These are phyloP conservation scores for Oreocharis arfaki DNA, from an alignment of 2,113 vertebrate species.

Conservation along the genomic window DNA sequence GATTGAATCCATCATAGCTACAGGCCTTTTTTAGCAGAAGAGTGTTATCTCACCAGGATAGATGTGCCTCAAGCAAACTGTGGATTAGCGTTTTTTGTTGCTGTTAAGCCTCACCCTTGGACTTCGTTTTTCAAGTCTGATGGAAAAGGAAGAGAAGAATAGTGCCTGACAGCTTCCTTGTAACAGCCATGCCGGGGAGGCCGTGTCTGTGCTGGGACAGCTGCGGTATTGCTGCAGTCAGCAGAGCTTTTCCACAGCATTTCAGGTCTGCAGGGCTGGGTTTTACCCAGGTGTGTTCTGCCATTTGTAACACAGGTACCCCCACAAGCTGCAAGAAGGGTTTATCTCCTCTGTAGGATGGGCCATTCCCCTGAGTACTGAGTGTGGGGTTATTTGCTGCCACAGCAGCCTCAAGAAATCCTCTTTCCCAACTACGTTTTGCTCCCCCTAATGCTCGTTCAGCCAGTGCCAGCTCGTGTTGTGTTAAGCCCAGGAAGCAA, in stretches of 20 bases:
- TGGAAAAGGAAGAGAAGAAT: not conserved
- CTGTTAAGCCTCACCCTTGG: not conserved
- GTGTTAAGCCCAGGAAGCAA: not conserved
- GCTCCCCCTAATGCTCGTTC: not conserved
- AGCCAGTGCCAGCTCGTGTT: not conserved
- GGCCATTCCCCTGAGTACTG: not conserved
- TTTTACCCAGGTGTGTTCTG: not conserved
- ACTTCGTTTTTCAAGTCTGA: not conserved
- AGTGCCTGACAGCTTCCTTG: not conserved
- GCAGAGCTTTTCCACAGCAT: not conserved
- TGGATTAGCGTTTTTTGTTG: not conserved
- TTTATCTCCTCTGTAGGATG: not conserved
- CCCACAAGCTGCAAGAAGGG: not conserved
- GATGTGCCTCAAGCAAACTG: not conserved
- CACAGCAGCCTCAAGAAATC: not conserved
- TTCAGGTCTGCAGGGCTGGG: not conserved
- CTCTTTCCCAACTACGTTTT: not conserved
- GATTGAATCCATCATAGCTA: not conserved
- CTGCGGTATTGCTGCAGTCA: not conserved
- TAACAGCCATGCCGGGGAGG: not conserved
- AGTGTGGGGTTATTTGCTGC: not conserved
- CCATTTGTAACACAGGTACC: accelerated
- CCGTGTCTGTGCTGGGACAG: not conserved
- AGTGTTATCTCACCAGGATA: not conserved
- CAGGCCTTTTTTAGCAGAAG: not conserved